Evolutionary conservation across 2,113 vertebrate species (phyloP).

Genomic region (Salminus brasiliensis): DNA sequence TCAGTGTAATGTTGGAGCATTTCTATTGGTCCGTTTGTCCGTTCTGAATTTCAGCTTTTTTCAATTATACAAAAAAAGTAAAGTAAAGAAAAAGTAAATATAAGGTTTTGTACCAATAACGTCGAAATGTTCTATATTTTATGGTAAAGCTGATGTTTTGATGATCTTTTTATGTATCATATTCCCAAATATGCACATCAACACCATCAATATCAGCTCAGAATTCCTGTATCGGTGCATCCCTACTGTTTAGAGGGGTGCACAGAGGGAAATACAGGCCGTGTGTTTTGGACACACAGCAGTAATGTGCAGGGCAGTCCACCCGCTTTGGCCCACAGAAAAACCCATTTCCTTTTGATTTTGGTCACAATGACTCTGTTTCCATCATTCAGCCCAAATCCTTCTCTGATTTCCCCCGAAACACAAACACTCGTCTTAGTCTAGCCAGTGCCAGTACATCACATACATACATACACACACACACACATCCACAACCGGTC

Average conservation of each 20-base stretch:
- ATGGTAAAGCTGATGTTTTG: too few species aligned
- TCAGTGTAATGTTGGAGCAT: too few species aligned
- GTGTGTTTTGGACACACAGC: conserved; percentile 25
- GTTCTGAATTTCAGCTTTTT: too few species aligned
- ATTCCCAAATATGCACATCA: too few species aligned
- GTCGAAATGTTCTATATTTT: too few species aligned
- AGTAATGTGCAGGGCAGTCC: conserved; percentile 35
- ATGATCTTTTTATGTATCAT: too few species aligned
- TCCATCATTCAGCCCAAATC: conserved; percentile 14
- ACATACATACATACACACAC: background rate
- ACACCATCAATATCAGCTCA: conserved; percentile 55
- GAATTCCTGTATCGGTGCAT: too few species aligned
- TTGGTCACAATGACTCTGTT: conserved; percentile 49
- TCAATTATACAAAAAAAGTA: too few species aligned
- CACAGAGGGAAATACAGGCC: background rate
- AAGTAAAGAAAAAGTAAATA: too few species aligned
- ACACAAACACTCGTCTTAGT: background rate
- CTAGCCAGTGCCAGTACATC: background rate
- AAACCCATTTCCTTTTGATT: conserved; percentile 40
- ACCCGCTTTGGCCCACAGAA: conserved; percentile 63
- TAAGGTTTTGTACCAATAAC: too few species aligned
- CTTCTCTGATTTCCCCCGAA: background rate
- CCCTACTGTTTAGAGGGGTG: too few species aligned
- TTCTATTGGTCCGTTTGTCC: too few species aligned
- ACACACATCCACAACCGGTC: background rate